These are phyloP conservation scores for Zalophus californianus DNA, from an alignment of 2,797 vertebrate genomes.

Conservation along the genomic window DNA sequence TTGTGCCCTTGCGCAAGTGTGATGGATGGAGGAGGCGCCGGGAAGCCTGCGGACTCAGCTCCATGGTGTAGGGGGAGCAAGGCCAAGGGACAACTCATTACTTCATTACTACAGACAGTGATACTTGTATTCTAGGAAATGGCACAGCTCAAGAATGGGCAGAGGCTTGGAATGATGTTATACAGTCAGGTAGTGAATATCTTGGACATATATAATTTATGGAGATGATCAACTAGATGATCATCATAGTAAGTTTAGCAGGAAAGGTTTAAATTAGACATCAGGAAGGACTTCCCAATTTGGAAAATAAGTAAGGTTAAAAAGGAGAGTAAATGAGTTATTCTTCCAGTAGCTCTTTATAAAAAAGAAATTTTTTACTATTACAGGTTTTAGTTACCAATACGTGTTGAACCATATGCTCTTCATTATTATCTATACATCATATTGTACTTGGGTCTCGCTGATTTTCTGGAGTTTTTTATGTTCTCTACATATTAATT, in stretches of 20 bases:
- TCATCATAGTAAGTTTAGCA: neutral
- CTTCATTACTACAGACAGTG: neutral
- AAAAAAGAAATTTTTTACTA: too few relatives aligned
- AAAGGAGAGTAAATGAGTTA: neutral
- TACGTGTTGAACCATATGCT: neutral
- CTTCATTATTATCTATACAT: neutral
- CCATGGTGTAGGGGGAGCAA: fast-evolving
- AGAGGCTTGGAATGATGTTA: neutral
- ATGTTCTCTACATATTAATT: too few relatives aligned
- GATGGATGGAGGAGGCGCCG: fast-evolving
- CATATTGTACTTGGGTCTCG: neutral
- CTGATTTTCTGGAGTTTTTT: neutral
- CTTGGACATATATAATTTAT: fast-evolving
- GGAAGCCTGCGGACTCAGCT: neutral
- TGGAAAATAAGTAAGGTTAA: neutral
- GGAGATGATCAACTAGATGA: neutral
- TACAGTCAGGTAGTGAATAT: neutral
- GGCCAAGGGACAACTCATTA: fast-evolving
- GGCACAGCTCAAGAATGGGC: fast-evolving
- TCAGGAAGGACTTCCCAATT: neutral
- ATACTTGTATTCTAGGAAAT: too few relatives aligned
- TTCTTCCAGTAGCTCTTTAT: neutral
- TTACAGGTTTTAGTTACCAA: neutral
- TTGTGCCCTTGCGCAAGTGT: fast-evolving
- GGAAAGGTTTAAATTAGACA: neutral